phyloP scores from a whole-genome alignment of 2,888 invertebrate genomes.

The Trichacis sp. region DNA sequence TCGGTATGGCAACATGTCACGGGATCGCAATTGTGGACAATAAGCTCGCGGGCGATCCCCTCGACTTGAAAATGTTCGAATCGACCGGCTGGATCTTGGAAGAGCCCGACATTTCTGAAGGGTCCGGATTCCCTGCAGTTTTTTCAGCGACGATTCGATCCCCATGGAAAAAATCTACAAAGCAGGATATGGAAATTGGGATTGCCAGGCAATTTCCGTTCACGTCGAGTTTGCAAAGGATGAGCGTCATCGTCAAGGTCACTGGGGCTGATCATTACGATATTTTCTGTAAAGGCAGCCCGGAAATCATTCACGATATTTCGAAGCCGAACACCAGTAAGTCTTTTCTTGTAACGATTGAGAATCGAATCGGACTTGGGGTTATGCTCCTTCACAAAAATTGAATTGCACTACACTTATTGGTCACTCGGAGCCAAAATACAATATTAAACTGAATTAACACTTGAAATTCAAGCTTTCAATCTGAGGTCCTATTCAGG shows the following conservation, averaged over 20 bases:
- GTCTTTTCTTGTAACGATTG: too few species aligned
- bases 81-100: conserved; percentile 92
- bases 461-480: too few species aligned
- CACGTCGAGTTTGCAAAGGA: conserved; percentile 87
- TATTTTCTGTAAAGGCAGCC: conserved; percentile 92
- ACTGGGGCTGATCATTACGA: conserved; percentile 81
- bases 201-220: conserved; percentile 90
- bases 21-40: conserved; percentile 91
- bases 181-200: conserved; percentile 76
- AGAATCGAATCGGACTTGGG: too few species aligned
- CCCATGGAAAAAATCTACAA: conserved; percentile 55
- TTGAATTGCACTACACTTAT: too few species aligned
- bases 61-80: conserved; percentile 97
- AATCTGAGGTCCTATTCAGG: too few species aligned
- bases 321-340: conserved; percentile 79
- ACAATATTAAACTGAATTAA: too few species aligned
- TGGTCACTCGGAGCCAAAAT: too few species aligned
- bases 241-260: conserved; percentile 87
- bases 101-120: conserved; percentile 87
- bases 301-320: conserved; percentile 88
- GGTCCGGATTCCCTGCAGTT: conserved; percentile 86
- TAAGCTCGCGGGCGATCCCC: conserved; percentile 90
- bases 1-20: conserved; percentile 93
- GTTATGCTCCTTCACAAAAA: too few species aligned
- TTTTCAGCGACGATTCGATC: conserved; percentile 89